phyloP scores from a whole-genome alignment of 2,888 invertebrate species.

The Morpho helenor region DNA sequence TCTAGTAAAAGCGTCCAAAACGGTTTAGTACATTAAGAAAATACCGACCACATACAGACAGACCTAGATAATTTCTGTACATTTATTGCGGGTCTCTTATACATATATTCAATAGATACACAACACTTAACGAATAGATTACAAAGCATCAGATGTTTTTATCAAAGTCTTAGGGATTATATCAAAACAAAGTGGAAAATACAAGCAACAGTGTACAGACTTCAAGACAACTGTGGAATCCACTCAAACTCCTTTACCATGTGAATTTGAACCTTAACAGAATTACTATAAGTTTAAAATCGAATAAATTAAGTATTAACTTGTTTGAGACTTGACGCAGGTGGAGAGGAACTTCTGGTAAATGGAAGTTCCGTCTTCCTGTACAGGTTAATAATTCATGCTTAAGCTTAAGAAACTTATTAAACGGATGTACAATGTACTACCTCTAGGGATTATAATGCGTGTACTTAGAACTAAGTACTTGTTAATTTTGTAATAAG shows the following conservation, averaged over 20 bases:
- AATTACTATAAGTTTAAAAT: neutral
- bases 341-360: slow-evolving; percentile 39
- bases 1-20: no score
- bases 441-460: neutral
- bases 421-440: slow-evolving; percentile 1
- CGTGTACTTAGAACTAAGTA: no score
- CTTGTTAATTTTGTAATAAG: no score
- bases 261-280: slow-evolving; percentile 1
- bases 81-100: no score
- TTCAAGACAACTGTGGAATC: slow-evolving; percentile 16
- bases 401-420: slow-evolving; percentile 23
- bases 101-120: no score
- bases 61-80: no score
- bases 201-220: slow-evolving; percentile 20
- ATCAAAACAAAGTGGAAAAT: slow-evolving; percentile 24
- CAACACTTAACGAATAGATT: neutral
- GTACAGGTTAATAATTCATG: slow-evolving; percentile 54
- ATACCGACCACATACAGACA: no score
- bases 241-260: neutral
- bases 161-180: slow-evolving; percentile 22
- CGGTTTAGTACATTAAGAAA: no score
- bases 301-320: neutral
- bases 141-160: slow-evolving; percentile 22
- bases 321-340: slow-evolving; percentile 47
- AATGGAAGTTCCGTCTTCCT: slow-evolving; percentile 37